phyloP scores from a whole-genome alignment of 2,797 vertebrate species.

The Girardinus metallicus region DNA sequence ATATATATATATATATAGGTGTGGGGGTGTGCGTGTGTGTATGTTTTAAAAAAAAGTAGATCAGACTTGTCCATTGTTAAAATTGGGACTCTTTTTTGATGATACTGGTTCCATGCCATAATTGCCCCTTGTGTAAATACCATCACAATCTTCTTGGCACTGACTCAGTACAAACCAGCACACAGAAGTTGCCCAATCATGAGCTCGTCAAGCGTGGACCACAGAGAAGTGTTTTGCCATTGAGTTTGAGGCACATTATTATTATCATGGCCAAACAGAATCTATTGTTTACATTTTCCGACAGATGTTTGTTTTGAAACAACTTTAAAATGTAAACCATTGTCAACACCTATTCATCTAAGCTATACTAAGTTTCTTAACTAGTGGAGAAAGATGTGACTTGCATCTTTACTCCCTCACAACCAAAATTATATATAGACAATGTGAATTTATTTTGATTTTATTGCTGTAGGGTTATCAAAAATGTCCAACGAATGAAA shows the following conservation, averaged over 20 bases:
- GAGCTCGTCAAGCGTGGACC: neutral
- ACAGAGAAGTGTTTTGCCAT: neutral
- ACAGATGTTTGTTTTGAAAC: neutral
- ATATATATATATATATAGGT: too few species aligned
- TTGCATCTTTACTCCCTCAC: neutral
- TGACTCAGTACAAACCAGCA: neutral
- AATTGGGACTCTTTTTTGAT: neutral
- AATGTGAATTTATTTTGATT: neutral
- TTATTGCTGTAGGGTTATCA: neutral
- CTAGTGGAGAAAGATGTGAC: neutral
- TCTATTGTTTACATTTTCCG: neutral
- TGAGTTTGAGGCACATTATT: neutral
- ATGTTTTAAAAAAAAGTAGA: neutral
- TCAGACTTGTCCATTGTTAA: neutral
- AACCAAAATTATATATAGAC: neutral
- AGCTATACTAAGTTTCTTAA: neutral
- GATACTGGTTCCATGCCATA: neutral
- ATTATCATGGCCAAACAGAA: neutral
- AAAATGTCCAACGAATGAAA: neutral
- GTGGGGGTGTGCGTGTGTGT: too few species aligned
- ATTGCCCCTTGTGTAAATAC: neutral
- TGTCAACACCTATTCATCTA: neutral
- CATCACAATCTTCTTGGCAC: neutral
- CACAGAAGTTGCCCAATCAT: neutral
- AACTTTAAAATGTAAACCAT: neutral